phyloP scores from a whole-genome alignment of 23 tunicate species.

The Trididemnum miniatum region DNA sequence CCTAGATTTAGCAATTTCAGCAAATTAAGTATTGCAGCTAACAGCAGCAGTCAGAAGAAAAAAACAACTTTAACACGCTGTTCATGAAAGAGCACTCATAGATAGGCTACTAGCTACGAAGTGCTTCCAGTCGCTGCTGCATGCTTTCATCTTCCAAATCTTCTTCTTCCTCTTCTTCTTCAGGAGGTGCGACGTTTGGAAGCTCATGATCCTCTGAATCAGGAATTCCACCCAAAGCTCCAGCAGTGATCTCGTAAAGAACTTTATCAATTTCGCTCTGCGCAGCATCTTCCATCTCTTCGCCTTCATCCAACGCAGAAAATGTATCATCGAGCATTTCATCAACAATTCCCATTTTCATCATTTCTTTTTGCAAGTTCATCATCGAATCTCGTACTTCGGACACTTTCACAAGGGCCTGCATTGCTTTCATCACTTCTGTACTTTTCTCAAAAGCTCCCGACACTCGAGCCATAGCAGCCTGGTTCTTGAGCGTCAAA shows the following conservation, averaged over 20 bases:
- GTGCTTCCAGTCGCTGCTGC: conserved; percentile 76
- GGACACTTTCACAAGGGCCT: conserved; percentile 67
- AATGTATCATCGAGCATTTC: conserved; percentile 97
- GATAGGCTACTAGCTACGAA: conserved; percentile 44
- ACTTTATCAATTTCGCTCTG: conserved; percentile 98
- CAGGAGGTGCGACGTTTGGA: conserved; percentile 41
- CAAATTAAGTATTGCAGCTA: too few relatives aligned
- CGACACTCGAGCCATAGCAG: conserved; percentile 80
- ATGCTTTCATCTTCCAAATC: conserved; percentile 64
- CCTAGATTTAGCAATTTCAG: too few relatives aligned
- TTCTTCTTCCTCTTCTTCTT: conserved; percentile 48
- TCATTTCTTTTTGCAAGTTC: conserved; percentile 95
- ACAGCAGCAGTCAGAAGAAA: too few relatives aligned
- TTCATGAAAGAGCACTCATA: too few relatives aligned
- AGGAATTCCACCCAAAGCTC: conserved; percentile 75
- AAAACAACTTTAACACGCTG: too few relatives aligned
- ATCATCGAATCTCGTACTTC: conserved; percentile 89
- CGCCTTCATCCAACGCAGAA: conserved; percentile 67
- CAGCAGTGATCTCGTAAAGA: conserved; percentile 84
- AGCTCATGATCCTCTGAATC: conserved; percentile 67
- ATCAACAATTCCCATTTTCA: conserved; percentile 97
- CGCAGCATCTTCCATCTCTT: conserved; percentile 86
- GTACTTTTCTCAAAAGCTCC: conserved; percentile 95
- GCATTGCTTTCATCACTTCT: conserved; percentile 86
- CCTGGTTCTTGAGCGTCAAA: conserved; percentile 86